These are phyloP conservation scores for Auanema sp. DNA, from an alignment of 2,888 invertebrate species.

Conservation along the genomic window DNA sequence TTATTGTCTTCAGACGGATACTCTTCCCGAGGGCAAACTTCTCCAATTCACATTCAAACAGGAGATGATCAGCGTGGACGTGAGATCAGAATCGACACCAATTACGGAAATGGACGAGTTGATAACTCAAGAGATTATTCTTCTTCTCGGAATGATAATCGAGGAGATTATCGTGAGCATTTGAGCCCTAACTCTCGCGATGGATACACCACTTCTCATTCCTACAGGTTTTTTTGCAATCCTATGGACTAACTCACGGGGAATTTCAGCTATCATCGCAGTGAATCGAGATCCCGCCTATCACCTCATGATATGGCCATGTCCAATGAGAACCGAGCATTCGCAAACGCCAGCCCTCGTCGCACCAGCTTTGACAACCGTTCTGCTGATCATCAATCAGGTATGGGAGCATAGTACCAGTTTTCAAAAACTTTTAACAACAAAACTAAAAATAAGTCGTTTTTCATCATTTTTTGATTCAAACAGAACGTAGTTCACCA, in stretches of 20 bases:
- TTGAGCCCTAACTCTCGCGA: constrained; percentile 34
- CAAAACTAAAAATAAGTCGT: not conserved
- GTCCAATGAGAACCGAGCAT: constrained; percentile 33
- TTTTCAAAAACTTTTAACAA: not conserved
- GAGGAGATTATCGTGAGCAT: constrained; percentile 9
- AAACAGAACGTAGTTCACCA: constrained; percentile 24
- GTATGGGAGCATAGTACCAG: not conserved
- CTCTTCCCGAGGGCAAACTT: constrained; percentile 32
- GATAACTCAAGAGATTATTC: not conserved
- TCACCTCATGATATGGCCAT: constrained; percentile 41
- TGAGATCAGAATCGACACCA: constrained; percentile 22
- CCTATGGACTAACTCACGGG: not conserved
- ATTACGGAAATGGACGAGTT: constrained; percentile 9
- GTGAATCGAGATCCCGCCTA: constrained; percentile 40
- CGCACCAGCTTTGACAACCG: constrained; percentile 21
- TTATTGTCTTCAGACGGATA: constrained; percentile 17
- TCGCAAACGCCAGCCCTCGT: constrained; percentile 22
- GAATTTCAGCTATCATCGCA: constrained; percentile 39
- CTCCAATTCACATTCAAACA: constrained; percentile 45
- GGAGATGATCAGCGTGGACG: constrained; percentile 34
- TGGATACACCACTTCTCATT: constrained; percentile 35
- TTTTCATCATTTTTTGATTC: constrained; percentile 24
- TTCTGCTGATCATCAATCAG: not conserved
- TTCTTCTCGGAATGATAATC: constrained; percentile 5
- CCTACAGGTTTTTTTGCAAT: constrained; percentile 28